A percentile compares a stretch with the other conserved stretches of the same genome.
phyloP scores from a whole-genome alignment of 2,113 vertebrate species.

The Motacilla alba region DNA sequence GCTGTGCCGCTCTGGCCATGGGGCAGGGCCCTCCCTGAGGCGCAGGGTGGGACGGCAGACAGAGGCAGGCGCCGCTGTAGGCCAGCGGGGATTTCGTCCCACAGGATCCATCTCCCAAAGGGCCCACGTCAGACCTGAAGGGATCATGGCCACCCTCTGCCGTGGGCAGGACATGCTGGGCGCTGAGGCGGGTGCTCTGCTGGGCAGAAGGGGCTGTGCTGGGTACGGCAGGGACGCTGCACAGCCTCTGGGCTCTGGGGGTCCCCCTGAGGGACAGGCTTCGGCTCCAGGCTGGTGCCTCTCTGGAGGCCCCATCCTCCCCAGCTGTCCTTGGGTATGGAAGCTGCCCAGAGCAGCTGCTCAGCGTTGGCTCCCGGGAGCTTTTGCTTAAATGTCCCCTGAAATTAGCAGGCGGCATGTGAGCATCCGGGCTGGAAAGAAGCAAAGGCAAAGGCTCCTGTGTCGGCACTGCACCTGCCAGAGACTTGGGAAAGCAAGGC shows the following conservation, averaged over 20 bases:
- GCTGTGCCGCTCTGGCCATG: background rate
- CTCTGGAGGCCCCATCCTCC: background rate
- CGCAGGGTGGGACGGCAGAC: background rate
- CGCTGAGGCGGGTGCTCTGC: background rate
- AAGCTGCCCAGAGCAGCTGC: background rate
- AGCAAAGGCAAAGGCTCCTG: constrained; percentile 53
- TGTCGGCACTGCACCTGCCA: constrained; percentile 38
- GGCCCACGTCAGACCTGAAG: background rate
- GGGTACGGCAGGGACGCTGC: background rate
- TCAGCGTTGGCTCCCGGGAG: background rate
- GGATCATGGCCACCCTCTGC: background rate
- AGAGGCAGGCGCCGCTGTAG: background rate
- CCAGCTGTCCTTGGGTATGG: background rate
- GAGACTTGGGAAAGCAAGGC: constrained; percentile 60
- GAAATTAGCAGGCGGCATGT: background rate
- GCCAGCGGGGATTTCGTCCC: background rate
- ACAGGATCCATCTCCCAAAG: background rate
- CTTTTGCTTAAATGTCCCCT: constrained; percentile 22
- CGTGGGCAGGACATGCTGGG: background rate
- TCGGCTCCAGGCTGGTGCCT: constrained; percentile 24
- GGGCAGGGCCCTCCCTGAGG: constrained; percentile 27
- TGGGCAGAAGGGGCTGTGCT: background rate
- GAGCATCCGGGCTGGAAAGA: constrained; percentile 35
- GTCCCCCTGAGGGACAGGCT: background rate
- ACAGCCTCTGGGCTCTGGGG: background rate